phyloP scores from a whole-genome alignment of 2,797 vertebrate genomes.

The Mormyrus proboscirostris region DNA sequence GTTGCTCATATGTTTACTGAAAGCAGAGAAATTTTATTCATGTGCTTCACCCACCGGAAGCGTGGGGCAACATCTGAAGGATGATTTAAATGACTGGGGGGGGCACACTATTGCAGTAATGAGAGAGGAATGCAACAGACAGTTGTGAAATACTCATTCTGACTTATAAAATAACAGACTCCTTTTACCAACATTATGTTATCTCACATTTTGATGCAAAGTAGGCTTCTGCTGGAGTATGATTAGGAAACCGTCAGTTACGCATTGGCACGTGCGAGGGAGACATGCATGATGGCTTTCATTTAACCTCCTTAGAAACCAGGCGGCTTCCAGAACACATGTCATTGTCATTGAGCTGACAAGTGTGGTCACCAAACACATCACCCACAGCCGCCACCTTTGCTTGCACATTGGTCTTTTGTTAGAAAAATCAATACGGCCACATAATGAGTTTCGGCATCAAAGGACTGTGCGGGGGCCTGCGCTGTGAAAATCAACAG shows the following conservation, averaged over 20 bases:
- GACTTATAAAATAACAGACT: background rate
- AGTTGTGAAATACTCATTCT: background rate
- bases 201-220: background rate
- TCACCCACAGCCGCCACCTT: slow-evolving; percentile 10
- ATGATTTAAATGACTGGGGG: background rate
- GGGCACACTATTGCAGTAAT: background rate
- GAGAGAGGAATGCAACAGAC: background rate
- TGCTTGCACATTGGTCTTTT: slow-evolving; percentile 30
- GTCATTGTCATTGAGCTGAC: slow-evolving; percentile 34
- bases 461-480: slow-evolving; percentile 12
- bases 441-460: slow-evolving; percentile 31
- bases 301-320: slow-evolving; percentile 39
- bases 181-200: background rate
- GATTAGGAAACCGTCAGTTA: slow-evolving; percentile 19
- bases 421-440: slow-evolving; percentile 34
- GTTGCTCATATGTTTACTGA: background rate
- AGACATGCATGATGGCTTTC: slow-evolving; percentile 34
- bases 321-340: slow-evolving; percentile 7
- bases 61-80: background rate
- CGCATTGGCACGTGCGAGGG: slow-evolving; percentile 20
- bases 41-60: background rate
- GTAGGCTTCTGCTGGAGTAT: background rate
- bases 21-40: background rate
- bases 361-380: slow-evolving; percentile 17
- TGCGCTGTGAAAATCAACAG: slow-evolving; percentile 20